phyloP scores from a whole-genome alignment of 1,140 invertebrate genomes.

The Heliconius himera region DNA sequence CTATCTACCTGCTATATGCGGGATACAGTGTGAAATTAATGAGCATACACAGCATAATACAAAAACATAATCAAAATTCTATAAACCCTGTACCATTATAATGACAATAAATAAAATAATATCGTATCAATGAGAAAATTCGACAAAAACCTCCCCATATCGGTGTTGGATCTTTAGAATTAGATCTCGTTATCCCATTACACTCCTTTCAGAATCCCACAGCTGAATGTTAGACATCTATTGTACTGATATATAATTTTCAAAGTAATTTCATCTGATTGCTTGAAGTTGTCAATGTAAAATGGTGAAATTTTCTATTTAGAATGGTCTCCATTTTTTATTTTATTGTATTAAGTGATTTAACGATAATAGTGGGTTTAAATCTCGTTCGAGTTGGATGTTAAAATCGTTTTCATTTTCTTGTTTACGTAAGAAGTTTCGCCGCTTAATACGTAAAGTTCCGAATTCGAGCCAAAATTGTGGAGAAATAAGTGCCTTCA shows the following conservation, averaged over 20 bases:
- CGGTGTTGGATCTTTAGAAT: background rate
- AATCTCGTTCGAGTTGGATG: too few relatives aligned
- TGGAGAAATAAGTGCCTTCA: too few relatives aligned
- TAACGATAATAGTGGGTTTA: too few relatives aligned
- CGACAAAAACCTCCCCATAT: background rate
- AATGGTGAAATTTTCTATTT: background rate
- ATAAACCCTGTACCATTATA: background rate
- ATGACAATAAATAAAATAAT: background rate
- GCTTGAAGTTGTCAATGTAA: conserved; percentile 5
- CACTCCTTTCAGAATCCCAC: background rate
- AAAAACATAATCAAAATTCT: background rate
- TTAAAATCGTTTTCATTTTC: too few relatives aligned
- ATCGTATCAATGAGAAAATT: background rate
- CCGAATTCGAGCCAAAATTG: too few relatives aligned
- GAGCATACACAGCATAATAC: background rate
- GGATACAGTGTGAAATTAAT: background rate
- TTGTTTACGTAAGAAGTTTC: too few relatives aligned
- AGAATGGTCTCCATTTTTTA: background rate
- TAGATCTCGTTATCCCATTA: conserved; percentile 11
- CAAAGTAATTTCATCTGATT: conserved; percentile 6
- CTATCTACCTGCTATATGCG: too few relatives aligned
- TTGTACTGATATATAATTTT: background rate
- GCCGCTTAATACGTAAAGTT: too few relatives aligned
- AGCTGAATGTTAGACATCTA: background rate
- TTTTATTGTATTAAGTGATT: background rate